Base-by-base conservation (phyloP, 2,888 invertebrate genomes). In the Andrena bicolor region DNA sequence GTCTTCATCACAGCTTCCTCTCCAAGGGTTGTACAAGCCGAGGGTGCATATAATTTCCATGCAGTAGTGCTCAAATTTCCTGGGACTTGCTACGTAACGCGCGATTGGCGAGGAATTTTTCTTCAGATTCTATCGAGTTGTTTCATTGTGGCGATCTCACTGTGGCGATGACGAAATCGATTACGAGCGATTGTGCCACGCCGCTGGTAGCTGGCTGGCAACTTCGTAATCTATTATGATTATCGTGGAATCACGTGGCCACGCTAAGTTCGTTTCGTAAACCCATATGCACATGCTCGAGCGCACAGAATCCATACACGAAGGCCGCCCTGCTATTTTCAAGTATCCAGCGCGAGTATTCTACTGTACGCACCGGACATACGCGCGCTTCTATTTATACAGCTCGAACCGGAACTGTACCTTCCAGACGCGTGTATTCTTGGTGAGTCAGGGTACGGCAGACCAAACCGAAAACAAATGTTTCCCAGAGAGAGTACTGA, bases 381-480 rank as follows among this genome's bases (percentile, higher is more conserved):
- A 88, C 87, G 84, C 83, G 71, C 69, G 72, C 70, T 63, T 83
- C 87, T 91, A 91, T 90, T 90, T 90, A 90, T 90, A 89, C 77
- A 74, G 81, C 87, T 86, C 81, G 64, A 69, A 89, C 90, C 91
- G 91, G 90, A 91, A 91, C 88, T 90, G 70, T 69, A 85, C 83
- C 85, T 88, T 88, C 88, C 90, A 85, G 86, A 86, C 72, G 74
- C 84, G 65, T 49, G 75, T 68, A 48, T 68, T 74, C 68, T 56
- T 53, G 32, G 68, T 64, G 68, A 53, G 32, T 49, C 51, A 49
- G 49, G 26, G 10, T 30, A 32, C 20, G n/a, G 16, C 13, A 41
- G 13, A 56, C 28, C 41, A 41, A 72, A 10, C 56, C 23, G 56
- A 23, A 56, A 56, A 23, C 56, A 26, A 56, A 56, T 23, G 56